Evolutionary conservation across 2,797 vertebrate species (phyloP), one percentile per base, ranked within the genome.

Genomic region (Rhabdomys pumilio): DNA sequence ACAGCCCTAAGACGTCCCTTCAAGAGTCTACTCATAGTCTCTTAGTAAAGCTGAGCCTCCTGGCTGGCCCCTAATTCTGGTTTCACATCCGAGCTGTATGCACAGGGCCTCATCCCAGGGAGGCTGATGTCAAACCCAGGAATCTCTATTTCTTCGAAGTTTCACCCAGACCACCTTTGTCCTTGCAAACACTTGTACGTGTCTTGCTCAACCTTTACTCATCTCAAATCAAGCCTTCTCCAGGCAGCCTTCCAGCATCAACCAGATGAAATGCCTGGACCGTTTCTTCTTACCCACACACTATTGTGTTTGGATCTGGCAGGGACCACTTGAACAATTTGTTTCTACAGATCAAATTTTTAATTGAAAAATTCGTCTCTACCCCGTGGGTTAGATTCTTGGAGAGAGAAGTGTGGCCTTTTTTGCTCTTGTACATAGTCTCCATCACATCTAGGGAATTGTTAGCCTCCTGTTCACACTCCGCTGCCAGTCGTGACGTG

Each of bases 171-270:
- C 0, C 5, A 55, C 55, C 41, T 92, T 26, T 75, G 41, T 94
- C 22, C 67, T 76, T 47, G 73, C 22, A 87, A 89, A 86, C 82
- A 8, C 12, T 92, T 75, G 13, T 81, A 72, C 89, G 83, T 69
- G 63, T 55, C 75, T 91, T 93, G 9, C 10, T 67, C 22, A 31
- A 41, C 63, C 15, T 61, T 76, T n/a, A 81, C 10, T 83, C 17
- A 3, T 12, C 89, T 93, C 63, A 75, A 57, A 86, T 53, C 29
- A 20, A 15, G 26, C 24, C 38, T 94, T 63, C 55, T 93, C 59
- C 29, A 50, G 69, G 84, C 29, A 94, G 41, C 72, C 96, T 82
- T 86, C 89, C 80, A 93, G 59, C 61, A 94, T 59, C 11, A 55
- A 76, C 53, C 73, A 76, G 67, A 76, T 76, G n/a, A 89, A 94